These are phyloP conservation scores for Cebus imitator DNA, from an alignment of 2,113 vertebrate species.

Conservation along the genomic window DNA sequence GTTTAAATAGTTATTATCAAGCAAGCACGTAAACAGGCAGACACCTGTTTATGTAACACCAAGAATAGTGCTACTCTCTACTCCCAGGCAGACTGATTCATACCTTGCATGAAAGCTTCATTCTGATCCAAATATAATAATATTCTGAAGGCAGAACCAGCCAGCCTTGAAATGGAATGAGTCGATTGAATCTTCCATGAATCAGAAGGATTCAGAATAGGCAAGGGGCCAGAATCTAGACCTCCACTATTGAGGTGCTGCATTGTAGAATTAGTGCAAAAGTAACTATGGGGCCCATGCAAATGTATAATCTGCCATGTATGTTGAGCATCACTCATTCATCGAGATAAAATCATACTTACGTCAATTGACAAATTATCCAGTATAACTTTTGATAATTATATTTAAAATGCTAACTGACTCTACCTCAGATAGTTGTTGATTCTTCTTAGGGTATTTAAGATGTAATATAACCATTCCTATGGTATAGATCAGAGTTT, in stretches of 20 bases:
- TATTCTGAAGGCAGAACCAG: background rate
- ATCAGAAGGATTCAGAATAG: background rate
- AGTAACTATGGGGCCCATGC: fast-evolving
- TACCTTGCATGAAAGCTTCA: background rate
- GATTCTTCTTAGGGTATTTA: background rate
- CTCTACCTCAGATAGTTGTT: background rate
- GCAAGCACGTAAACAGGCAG: background rate
- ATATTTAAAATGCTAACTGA: background rate
- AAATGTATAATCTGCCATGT: background rate
- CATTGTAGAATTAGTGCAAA: background rate
- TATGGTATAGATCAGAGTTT: background rate
- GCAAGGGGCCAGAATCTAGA: background rate
- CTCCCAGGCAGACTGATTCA: background rate
- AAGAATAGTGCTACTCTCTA: background rate
- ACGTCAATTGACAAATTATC: background rate
- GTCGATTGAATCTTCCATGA: background rate
- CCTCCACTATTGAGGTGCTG: background rate
- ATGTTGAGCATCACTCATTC: background rate
- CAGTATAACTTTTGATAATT: background rate
- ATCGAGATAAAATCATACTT: background rate
- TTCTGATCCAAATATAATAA: background rate
- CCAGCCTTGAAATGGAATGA: background rate
- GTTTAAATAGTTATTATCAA: background rate
- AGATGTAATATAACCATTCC: background rate
- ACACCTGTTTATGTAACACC: background rate